phyloP scores from a whole-genome alignment of 2,888 invertebrate species.

The Ferdinandea cuprea region DNA sequence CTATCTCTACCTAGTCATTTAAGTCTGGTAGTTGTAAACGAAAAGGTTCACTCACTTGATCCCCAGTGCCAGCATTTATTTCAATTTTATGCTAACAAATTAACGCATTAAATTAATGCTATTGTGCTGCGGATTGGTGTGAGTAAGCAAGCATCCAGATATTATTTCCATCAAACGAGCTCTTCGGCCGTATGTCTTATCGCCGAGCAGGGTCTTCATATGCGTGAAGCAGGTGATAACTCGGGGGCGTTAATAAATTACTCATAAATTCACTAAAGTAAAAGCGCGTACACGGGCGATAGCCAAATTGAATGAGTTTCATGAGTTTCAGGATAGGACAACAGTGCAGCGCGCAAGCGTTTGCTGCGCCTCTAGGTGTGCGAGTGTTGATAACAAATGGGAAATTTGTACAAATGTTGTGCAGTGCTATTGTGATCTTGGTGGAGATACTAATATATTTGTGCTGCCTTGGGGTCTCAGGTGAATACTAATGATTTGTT shows the following conservation, averaged over 20 bases:
- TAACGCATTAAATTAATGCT: conserved; percentile 73
- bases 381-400: conserved; percentile 56
- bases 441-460: conserved; percentile 24
- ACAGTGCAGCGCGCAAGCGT: conserved; percentile 38
- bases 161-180: conserved; percentile 39
- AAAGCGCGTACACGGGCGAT: conserved; percentile 59
- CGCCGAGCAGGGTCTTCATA: conserved; percentile 54
- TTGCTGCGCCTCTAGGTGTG: conserved; percentile 65
- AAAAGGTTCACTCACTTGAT: conserved; percentile 45
- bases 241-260: conserved; percentile 75
- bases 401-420: conserved; percentile 52
- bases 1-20: neutral
- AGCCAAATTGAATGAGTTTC: conserved; percentile 62
- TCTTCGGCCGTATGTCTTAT: conserved; percentile 56
- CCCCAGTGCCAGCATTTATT: conserved; percentile 78
- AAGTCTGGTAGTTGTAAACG: neutral
- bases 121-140: conserved; percentile 50
- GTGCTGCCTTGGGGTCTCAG: conserved; percentile 65
- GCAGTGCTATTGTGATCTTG: conserved; percentile 52
- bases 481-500: conserved; percentile 74
- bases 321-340: conserved; percentile 57
- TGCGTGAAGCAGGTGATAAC: conserved; percentile 75
- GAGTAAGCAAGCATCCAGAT: conserved; percentile 57
- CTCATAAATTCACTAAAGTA: conserved; percentile 73
- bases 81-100: conserved; percentile 79